Evolutionary conservation across 2,113 vertebrate genomes (phyloP), one percentile per base, ranked within the genome.

Genomic region (Ailuropoda melanoleuca): DNA sequence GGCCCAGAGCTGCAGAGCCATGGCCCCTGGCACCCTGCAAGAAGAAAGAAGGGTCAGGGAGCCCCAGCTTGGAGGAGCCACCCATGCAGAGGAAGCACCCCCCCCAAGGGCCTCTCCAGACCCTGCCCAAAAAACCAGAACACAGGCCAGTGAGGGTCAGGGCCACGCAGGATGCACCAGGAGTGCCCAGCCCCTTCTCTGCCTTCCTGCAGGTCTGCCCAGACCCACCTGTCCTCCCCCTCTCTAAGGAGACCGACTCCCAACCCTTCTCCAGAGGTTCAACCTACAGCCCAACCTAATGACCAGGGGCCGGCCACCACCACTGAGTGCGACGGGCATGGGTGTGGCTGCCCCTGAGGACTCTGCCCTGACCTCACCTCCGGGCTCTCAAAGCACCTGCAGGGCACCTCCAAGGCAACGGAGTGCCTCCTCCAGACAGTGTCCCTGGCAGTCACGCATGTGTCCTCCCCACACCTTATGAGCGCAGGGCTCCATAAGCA

Each of bases 1-100:
- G 92, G 87, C 93, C 98, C 98, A 97, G 95, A 99, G 98, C 97
- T 93, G 98, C 98, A 97, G 93, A 68, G 98, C 98, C 99, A 99
- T 99, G 87, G 97, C 98, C 72, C 91, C 82, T 0, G 1, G 80
- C 7, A 24, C 50, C 94, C 98, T 98, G 90, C 0, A 12, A 53
- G 80, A 11, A 34, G 39, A 94, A 2, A 46, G 21, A 21, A 9
- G 43, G 48, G 62, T 96, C 93, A 97, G 74, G 60, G 12, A 48
- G 31, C 15, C 26, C 46, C 2, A 1, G 81, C 50, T 55, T 4
- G 56, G 82, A 26, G 46, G 14, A 39, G 4, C 19, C 6, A 0
- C 43, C 0, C 9, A 2, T 0, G 2, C 12, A 2, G n/a, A 13
- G 58, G 92, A 66, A 66, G n/a, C 46, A n/a, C 15, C 21, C 55